phyloP scores from a whole-genome alignment of 2,797 vertebrate species.

The Hafferia zeledoni region DNA sequence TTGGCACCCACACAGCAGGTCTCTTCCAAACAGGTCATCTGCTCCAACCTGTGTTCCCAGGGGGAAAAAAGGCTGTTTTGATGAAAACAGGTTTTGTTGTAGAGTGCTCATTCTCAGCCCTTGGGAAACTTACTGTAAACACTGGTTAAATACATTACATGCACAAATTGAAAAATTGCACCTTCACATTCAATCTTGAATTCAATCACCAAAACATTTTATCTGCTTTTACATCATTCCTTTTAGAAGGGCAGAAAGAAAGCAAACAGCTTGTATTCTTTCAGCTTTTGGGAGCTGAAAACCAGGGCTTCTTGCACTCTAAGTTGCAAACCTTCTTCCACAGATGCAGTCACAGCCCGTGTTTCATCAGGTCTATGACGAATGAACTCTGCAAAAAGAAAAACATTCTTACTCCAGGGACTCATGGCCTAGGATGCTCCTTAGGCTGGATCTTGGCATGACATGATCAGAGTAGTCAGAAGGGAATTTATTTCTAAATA shows the following conservation, averaged over 20 bases:
- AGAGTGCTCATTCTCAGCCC: neutral
- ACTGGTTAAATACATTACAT: neutral
- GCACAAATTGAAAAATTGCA: neutral
- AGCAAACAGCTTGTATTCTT: neutral
- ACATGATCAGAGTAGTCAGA: neutral
- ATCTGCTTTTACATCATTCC: neutral
- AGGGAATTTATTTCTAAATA: neutral
- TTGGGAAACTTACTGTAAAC: neutral
- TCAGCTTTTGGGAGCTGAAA: neutral
- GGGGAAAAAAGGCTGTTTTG: neutral
- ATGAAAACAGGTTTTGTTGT: neutral
- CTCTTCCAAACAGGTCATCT: neutral
- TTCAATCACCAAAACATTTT: neutral
- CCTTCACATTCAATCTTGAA: neutral
- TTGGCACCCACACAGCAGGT: neutral
- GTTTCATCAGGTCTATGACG: neutral
- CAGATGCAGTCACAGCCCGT: neutral
- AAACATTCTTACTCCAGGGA: neutral
- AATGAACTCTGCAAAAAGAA: slow-evolving; percentile 29
- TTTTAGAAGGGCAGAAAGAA: neutral
- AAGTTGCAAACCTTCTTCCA: slow-evolving; percentile 52
- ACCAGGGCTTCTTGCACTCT: neutral
- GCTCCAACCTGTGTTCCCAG: neutral
- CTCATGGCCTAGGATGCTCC: neutral
- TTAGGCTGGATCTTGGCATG: neutral